phyloP scores from a whole-genome alignment of 2,113 vertebrate genomes.

The Syrrhaptes paradoxus region DNA sequence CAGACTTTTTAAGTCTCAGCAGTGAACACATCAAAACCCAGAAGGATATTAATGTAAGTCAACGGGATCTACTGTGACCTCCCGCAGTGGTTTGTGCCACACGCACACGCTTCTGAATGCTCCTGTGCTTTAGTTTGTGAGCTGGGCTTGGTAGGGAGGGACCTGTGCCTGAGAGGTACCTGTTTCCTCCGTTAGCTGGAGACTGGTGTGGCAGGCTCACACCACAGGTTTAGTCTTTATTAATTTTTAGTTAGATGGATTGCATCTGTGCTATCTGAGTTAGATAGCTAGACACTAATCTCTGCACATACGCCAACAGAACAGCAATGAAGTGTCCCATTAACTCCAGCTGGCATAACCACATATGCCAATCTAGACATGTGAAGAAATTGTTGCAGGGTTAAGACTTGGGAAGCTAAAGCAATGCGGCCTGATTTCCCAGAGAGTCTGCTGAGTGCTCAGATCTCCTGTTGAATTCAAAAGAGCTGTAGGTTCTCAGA shows the following conservation, averaged over 20 bases:
- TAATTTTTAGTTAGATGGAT: not conserved
- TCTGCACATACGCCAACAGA: not conserved
- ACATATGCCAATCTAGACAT: not conserved
- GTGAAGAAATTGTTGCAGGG: not conserved
- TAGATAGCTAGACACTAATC: not conserved
- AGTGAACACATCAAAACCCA: not conserved
- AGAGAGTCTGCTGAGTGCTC: not conserved
- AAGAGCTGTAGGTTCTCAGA: constrained; percentile 4
- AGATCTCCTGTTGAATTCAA: constrained; percentile 50
- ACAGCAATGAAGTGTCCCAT: not conserved
- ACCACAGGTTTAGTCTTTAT: not conserved
- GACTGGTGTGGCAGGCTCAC: not conserved
- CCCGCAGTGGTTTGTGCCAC: not conserved
- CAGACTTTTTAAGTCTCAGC: not conserved
- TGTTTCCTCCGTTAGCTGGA: not conserved
- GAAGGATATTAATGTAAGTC: not conserved
- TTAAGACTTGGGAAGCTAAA: not conserved
- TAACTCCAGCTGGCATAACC: not conserved
- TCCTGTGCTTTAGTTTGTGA: not conserved
- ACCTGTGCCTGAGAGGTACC: not conserved
- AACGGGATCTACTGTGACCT: fast-evolving
- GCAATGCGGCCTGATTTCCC: constrained; percentile 2
- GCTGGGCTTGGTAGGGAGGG: not conserved
- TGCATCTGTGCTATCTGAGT: not conserved
- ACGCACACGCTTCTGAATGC: not conserved